Evolutionary conservation across 2,888 invertebrate species (phyloP), one percentile per base, ranked within the genome.

Genomic region (Iphiclides podalirius): DNA sequence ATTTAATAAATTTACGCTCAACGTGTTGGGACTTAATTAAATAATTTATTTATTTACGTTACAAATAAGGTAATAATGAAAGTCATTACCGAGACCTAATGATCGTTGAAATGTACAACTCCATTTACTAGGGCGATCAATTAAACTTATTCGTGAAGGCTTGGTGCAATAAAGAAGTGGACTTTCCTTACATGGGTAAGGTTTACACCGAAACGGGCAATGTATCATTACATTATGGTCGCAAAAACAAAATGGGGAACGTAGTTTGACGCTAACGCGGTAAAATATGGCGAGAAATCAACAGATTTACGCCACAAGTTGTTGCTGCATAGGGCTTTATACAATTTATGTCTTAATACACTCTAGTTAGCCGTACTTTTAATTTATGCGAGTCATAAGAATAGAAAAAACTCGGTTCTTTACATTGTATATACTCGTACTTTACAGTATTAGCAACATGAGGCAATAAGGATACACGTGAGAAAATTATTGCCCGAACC

Each of bases 61-160:
- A 43, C 38, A n/a, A 33, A 43, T 43, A 38, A 37, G 38, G 48
- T 14, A 38, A 34, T 43, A 34, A 43, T 14, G 16, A 15, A 43
- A 49, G 43, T 34, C 38, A 49, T 49, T 42, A 38, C n/a, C 7
- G 34, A 2, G 12, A 36, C n/a, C 23, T 43, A 38, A 49, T 23
- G 33, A 38, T 16, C 16, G 28, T 23, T 38, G 38, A 49, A 49
- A 16, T 43, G 34, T 49, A 38, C 43, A 43, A 33, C 20, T 33
- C 42, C n/a, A 49, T 38, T 43, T 38, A 49, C 43, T 49, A 38
- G 48, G 43, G 43, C 48, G 43, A 49, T 49, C 43, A 43, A 49
- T 49, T 49, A 49, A 43, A 38, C 26, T 33, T 42, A 38, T 48
- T 28, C 42, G 37, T 15, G 20, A 31, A 42, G n/a, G 42, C 15